Base-by-base conservation (phyloP, 2,113 vertebrate genomes). In the Colius striatus region DNA sequence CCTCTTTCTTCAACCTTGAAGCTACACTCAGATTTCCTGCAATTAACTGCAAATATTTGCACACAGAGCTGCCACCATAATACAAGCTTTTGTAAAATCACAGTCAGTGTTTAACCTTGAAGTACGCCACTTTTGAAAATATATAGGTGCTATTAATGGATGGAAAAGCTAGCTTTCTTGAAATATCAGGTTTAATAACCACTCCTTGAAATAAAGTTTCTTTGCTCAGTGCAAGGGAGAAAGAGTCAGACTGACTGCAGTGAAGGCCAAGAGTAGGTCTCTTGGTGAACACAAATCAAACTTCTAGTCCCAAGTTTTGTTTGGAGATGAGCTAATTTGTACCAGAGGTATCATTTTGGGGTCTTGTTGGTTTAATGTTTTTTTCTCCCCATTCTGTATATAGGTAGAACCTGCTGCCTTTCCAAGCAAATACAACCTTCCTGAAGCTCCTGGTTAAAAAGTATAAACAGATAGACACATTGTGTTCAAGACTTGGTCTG, bases 11-110 rank as follows among this genome's bases (percentile, higher is more conserved):
- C 68, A 94, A 60, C 53, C 53, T 72, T 90, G 65, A 74, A 3
- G 6, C 38, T 45, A 34, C 13, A 32, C 34, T 84, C 16, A 19
- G 32, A 51, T 86, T 93, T 77, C 45, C 65, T 67, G 65, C 80
- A 89, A 92, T 94, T 91, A 96, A 54, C 80, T 74, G 72, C 79
- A 95, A 92, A 74, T 78, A 2, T 67, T 88, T 84, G 48, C 86
- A 88, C 68, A 71, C 12, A 84, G 86, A 92, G 63, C 76, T 92
- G 76, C 43, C 72, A 61, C 30, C 1, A 0, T 80, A 84, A 86
- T 34, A 65, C 16, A 70, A 50, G 54, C 34, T 79, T 84, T 84
- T 80, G 30, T 55, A 73, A 94, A 95, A 88, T 67, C 79, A 67
- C 45, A 61, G 71, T 30, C 72, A 78, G 51, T 3, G 0, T 94